phyloP scores from a whole-genome alignment of 1,140 invertebrate genomes.

The Drosophila tropicalis region DNA sequence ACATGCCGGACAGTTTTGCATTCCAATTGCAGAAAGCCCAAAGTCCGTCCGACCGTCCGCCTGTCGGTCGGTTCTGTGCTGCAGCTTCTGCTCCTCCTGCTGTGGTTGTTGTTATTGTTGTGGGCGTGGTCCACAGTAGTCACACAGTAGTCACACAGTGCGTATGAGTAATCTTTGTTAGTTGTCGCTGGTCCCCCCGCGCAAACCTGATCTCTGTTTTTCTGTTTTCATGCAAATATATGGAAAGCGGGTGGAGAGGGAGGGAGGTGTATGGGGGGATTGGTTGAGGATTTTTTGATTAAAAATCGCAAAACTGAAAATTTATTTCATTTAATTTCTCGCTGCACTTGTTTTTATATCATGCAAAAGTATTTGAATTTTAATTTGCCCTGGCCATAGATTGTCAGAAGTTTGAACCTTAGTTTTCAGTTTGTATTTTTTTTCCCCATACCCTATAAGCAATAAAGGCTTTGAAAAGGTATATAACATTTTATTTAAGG shows the following conservation, averaged over 20 bases:
- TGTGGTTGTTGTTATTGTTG: slow-evolving; percentile 37
- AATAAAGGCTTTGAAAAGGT: background rate
- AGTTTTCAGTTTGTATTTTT: background rate
- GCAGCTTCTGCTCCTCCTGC: background rate
- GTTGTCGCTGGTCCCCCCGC: slow-evolving; percentile 10
- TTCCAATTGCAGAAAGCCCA: slow-evolving; percentile 41
- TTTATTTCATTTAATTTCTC: slow-evolving; percentile 73
- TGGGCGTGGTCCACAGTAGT: slow-evolving; percentile 41
- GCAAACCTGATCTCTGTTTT: slow-evolving; percentile 34
- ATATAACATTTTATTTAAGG: no score
- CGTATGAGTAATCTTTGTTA: slow-evolving; percentile 64
- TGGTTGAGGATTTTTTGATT: slow-evolving; percentile 49
- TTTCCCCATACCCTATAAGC: background rate
- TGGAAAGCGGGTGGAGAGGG: background rate
- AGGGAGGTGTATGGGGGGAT: background rate
- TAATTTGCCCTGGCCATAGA: slow-evolving; percentile 64
- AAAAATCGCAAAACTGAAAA: slow-evolving; percentile 63
- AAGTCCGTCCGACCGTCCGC: background rate
- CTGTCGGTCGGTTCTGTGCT: background rate
- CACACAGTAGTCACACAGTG: slow-evolving; percentile 49
- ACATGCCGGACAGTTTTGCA: slow-evolving; percentile 76
- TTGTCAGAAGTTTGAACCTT: slow-evolving; percentile 33
- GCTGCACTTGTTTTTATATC: slow-evolving; percentile 46
- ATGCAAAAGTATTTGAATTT: slow-evolving; percentile 71
- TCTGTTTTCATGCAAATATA: slow-evolving; percentile 13